Evolutionary conservation across 2,888 invertebrate genomes (phyloP).

Genomic region (Eupithecia insigniata): DNA sequence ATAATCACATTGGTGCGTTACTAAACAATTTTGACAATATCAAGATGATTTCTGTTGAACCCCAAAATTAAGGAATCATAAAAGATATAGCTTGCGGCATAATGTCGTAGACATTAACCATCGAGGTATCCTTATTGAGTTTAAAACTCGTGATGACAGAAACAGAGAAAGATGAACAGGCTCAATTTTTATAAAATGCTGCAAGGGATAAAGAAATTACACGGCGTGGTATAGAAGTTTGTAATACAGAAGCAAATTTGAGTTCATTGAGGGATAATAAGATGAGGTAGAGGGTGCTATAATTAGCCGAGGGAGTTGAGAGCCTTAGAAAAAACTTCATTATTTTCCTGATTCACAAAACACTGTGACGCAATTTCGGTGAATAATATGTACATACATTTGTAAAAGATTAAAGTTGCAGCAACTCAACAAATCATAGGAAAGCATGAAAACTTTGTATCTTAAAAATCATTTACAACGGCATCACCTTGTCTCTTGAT

Average conservation of each 20-base stretch:
- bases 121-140: slow-evolving; percentile 60
- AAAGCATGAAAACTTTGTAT: slow-evolving; percentile 40
- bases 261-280: slow-evolving; percentile 63
- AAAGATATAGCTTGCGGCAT: slow-evolving; percentile 68
- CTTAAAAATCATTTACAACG: slow-evolving; percentile 52
- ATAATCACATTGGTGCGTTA: slow-evolving; percentile 43
- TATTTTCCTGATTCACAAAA: slow-evolving; percentile 58
- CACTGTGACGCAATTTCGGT: slow-evolving; percentile 45
- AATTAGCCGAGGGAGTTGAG: slow-evolving; percentile 65
- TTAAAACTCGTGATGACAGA: slow-evolving; percentile 71
- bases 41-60: slow-evolving; percentile 55
- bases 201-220: slow-evolving; percentile 47
- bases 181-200: slow-evolving; percentile 35
- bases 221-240: slow-evolving; percentile 46
- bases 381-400: slow-evolving; percentile 38
- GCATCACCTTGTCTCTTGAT: slow-evolving; percentile 54
- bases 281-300: slow-evolving; percentile 63
- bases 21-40: slow-evolving; percentile 64
- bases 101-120: slow-evolving; percentile 77
- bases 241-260: slow-evolving; percentile 46
- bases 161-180: slow-evolving; percentile 56
- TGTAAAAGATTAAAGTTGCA: slow-evolving; percentile 36
- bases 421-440: slow-evolving; percentile 34
- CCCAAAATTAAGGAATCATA: slow-evolving; percentile 73
- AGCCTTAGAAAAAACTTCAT: slow-evolving; percentile 61